phyloP scores from a whole-genome alignment of 2,797 vertebrate species.

The Anguilla pacifica region DNA sequence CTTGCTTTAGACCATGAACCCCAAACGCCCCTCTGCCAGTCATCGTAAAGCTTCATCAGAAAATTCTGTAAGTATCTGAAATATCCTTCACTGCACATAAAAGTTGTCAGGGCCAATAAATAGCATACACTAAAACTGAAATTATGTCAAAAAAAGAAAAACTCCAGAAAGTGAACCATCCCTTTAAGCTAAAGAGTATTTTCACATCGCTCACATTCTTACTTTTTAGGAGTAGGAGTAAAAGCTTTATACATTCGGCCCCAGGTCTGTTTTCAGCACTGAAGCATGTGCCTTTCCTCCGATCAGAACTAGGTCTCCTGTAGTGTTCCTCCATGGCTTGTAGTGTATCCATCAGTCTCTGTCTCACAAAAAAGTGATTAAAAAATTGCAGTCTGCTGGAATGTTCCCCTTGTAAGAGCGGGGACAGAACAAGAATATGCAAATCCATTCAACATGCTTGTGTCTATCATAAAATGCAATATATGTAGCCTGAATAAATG shows the following conservation, averaged over 20 bases:
- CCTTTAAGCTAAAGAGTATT: background rate
- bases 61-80: background rate
- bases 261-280: background rate
- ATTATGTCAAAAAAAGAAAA: background rate
- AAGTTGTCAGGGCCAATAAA: background rate
- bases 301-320: background rate
- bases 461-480: background rate
- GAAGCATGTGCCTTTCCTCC: background rate
- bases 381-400: background rate
- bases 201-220: background rate
- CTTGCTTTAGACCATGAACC: background rate
- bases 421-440: too few species aligned
- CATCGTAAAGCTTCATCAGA: background rate
- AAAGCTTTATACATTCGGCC: background rate
- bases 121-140: background rate
- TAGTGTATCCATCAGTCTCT: background rate
- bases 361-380: background rate
- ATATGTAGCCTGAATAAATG: background rate
- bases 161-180: background rate
- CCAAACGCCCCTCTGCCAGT: background rate
- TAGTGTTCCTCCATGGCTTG: background rate
- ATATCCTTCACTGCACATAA: background rate
- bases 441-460: background rate
- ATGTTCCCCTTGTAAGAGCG: too few species aligned
- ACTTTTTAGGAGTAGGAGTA: background rate